Evolutionary conservation across 2,888 invertebrate species (phyloP).

Genomic region (Nematopogon swammerdamellus): DNA sequence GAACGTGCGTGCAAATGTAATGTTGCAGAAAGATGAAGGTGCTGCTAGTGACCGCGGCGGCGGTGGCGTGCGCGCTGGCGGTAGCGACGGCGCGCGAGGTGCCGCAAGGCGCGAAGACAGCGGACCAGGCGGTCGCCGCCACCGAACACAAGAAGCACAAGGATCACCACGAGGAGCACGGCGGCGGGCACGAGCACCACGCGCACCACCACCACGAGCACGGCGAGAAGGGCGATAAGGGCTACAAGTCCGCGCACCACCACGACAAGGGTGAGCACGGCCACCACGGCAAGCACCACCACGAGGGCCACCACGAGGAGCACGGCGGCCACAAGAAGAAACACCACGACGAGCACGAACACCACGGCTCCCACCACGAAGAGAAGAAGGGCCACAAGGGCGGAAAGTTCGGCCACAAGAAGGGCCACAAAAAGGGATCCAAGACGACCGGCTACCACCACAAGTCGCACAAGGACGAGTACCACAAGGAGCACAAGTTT

Average conservation of each 20-base stretch:
- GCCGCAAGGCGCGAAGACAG: constrained; percentile 10
- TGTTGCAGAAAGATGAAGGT: background rate
- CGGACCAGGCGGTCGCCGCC: constrained; percentile 47
- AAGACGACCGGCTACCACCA: constrained; percentile 82
- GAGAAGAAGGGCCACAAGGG: constrained; percentile 75
- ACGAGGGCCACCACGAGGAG: constrained; percentile 72
- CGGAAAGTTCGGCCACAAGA: constrained; percentile 76
- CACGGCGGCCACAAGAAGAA: constrained; percentile 79
- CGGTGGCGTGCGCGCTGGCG: constrained; percentile 14
- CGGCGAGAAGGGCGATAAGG: constrained; percentile 76
- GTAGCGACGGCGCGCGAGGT: constrained; percentile 1
- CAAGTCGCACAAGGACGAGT: constrained; percentile 85
- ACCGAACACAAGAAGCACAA: constrained; percentile 45
- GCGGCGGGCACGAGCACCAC: constrained; percentile 69
- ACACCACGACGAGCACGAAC: constrained; percentile 72
- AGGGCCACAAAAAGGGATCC: constrained; percentile 82
- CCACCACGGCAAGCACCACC: constrained; percentile 73
- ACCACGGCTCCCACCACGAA: constrained; percentile 75
- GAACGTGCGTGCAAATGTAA: background rate
- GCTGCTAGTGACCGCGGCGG: constrained; percentile 14
- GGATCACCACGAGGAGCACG: constrained; percentile 56
- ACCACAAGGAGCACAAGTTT: constrained; percentile 83
- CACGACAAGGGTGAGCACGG: constrained; percentile 79
- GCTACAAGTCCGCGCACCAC: constrained; percentile 71
- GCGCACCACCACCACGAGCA: constrained; percentile 66